phyloP scores from a whole-genome alignment of 1,140 invertebrate species.

The Drosophila sp. region DNA sequence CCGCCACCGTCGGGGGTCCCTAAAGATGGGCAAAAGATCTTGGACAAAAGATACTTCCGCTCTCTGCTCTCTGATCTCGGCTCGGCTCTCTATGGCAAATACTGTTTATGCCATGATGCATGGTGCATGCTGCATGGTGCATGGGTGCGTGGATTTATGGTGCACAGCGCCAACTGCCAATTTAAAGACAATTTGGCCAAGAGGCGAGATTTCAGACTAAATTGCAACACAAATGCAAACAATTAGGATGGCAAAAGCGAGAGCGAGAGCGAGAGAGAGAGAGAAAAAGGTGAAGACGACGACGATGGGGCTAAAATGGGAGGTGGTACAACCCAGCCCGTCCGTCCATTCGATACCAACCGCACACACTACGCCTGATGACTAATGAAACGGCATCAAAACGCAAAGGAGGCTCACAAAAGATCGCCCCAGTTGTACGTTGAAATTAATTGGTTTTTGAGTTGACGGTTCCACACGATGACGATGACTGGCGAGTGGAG shows the following conservation, averaged over 20 bases:
- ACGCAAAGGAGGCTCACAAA: constrained; percentile 17
- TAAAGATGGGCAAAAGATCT: neutral
- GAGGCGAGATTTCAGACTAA: constrained; percentile 68
- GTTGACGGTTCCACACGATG: constrained; percentile 2
- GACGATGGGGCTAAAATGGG: neutral
- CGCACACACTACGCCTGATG: constrained; percentile 9
- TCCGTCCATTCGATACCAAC: neutral
- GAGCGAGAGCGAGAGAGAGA: neutral
- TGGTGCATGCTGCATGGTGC: neutral
- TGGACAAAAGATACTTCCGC: constrained; percentile 16
- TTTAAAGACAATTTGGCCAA: constrained; percentile 82
- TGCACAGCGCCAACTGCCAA: constrained; percentile 75
- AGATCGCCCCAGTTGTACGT: constrained; percentile 46
- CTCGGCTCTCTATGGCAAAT: constrained; percentile 1
- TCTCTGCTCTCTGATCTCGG: neutral
- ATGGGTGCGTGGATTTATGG: constrained; percentile 73
- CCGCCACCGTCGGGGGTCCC: constrained; percentile 17
- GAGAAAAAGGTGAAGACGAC: neutral
- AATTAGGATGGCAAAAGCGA: constrained; percentile 38
- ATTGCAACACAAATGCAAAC: constrained; percentile 76
- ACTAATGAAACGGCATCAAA: constrained; percentile 36
- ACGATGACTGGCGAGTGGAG: constrained; percentile 17
- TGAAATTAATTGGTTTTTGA: constrained; percentile 52
- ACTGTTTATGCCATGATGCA: constrained; percentile 37
- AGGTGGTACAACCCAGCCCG: constrained; percentile 5